Base-by-base conservation (phyloP, 2,797 vertebrate genomes). In the Falco rusticolus region DNA sequence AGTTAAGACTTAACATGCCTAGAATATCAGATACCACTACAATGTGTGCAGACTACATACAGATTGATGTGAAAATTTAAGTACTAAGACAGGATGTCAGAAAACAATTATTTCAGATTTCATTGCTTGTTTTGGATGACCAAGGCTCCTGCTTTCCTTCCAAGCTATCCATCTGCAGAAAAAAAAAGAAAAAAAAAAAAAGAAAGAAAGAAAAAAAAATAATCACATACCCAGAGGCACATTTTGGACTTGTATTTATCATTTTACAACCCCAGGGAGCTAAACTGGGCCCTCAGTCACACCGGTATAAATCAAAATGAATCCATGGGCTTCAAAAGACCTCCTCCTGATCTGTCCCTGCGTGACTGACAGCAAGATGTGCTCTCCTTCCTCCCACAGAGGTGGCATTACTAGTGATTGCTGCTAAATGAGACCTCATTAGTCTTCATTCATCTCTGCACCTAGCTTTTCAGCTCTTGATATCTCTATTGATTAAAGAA, bases 401-500 rank as follows among this genome's bases (percentile, higher is more conserved):
- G 86, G 41, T 66, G 34, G 61, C 47, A 78, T 81, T 86, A 48
- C 57, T 72, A 65, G 81, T 47, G 76, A 95, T 84, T 94, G 84
- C 90, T 0, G 26, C 69, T 90, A 96, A 79, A 91, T 81, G 79
- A 95, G 87, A 84, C 61, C 84, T 95, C 90, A 95, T 95, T 93
- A 95, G 93, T 92, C 93, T 96, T 95, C 94, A 95, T 93, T 96
- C 82, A 92, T 96, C 70, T 95, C 51, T 88, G 79, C 59, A 92
- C 66, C 69, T 88, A 94, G 66, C 79, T 95, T 91, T 94, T 78
- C 87, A 89, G 75, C 48, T 88, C 72, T 84, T 94, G 65, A 86
- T 89, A 86, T 92, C 92, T 95, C 79, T 91, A 47, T 65, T 93
- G 84, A 85, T 86, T 89, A 81, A 94, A 91, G 28, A 92, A 94